Conservation (phyloP, 2,888 invertebrate species). For the Macrosoma leucophasiata region DNA sequence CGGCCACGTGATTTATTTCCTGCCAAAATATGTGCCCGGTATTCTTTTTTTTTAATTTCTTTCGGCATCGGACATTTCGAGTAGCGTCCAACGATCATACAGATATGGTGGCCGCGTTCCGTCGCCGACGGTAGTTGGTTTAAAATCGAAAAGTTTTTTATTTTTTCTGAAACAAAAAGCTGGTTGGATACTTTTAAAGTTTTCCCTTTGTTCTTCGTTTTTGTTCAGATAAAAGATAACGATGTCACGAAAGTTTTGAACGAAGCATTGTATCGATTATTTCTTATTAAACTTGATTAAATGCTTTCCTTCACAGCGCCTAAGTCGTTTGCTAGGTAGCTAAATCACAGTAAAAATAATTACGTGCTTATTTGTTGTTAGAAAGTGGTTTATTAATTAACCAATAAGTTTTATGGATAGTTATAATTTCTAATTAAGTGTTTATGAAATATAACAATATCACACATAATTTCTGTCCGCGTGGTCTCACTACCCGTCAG, state of each 20-base stretch:
- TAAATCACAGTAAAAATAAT: too few species aligned
- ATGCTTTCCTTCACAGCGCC: too few species aligned
- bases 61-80: slow-evolving; percentile 63
- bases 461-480: slow-evolving; percentile 32
- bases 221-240: slow-evolving; percentile 54
- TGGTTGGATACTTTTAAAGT: slow-evolving; percentile 39
- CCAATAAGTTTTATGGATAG: neutral
- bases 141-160: slow-evolving; percentile 45
- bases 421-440: slow-evolving; percentile 26
- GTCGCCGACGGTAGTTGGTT: slow-evolving; percentile 65
- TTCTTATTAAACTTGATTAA: slow-evolving; percentile 4
- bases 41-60: slow-evolving; percentile 42
- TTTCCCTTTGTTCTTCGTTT: slow-evolving; percentile 39
- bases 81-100: slow-evolving; percentile 69
- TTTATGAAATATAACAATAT: too few species aligned
- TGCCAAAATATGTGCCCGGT: slow-evolving; percentile 69
- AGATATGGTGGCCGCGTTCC: slow-evolving; percentile 65
- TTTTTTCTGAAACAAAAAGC: slow-evolving; percentile 53
- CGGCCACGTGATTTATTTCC: slow-evolving; percentile 68
- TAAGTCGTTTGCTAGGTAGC: too few species aligned
- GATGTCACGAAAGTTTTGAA: slow-evolving; percentile 34
- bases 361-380: too few species aligned
- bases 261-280: slow-evolving; percentile 13
- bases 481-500: slow-evolving; percentile 39
- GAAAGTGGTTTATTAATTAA: too few species aligned